Conservation (phyloP, 2,888 invertebrate species). For the Eristalis tenax region DNA sequence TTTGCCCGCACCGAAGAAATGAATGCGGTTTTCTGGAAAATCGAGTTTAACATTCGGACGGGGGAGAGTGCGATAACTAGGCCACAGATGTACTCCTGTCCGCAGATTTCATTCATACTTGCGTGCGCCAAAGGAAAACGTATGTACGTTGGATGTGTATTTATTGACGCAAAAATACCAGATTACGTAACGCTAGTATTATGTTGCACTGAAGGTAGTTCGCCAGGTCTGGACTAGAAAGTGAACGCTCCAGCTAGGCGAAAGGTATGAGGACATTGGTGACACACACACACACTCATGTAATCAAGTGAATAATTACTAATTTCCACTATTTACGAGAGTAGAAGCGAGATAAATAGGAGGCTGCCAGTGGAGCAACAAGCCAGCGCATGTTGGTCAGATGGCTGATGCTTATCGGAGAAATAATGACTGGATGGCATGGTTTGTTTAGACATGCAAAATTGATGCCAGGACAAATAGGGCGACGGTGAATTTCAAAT, state of each 20-base stretch:
- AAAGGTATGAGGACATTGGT: neutral
- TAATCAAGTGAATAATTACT: neutral
- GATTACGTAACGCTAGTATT: conserved; percentile 7
- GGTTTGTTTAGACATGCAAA: neutral
- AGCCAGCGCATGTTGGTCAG: neutral
- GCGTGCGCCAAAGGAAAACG: neutral
- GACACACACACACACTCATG: neutral
- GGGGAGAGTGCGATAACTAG: conserved; percentile 12
- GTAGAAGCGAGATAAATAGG: neutral
- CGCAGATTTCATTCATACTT: neutral
- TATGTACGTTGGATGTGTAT: neutral
- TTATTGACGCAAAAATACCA: neutral
- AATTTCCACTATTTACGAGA: neutral
- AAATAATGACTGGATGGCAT: neutral
- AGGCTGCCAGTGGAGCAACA: neutral
- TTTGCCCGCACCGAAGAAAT: neutral
- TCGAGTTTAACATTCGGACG: conserved; percentile 27
- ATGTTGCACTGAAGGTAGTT: neutral
- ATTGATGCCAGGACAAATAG: neutral
- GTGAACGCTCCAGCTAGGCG: neutral
- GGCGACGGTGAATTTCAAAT: too few species aligned
- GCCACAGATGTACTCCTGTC: conserved; percentile 13
- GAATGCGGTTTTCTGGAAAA: conserved; percentile 35
- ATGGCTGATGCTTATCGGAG: neutral
- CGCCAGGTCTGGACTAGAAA: neutral